Percentiles rank a stretch among this genome's conserved stretches.
These are phyloP conservation scores for Heterochromis multidens DNA, from an alignment of 2,113 vertebrate species.

Conservation along the genomic window DNA sequence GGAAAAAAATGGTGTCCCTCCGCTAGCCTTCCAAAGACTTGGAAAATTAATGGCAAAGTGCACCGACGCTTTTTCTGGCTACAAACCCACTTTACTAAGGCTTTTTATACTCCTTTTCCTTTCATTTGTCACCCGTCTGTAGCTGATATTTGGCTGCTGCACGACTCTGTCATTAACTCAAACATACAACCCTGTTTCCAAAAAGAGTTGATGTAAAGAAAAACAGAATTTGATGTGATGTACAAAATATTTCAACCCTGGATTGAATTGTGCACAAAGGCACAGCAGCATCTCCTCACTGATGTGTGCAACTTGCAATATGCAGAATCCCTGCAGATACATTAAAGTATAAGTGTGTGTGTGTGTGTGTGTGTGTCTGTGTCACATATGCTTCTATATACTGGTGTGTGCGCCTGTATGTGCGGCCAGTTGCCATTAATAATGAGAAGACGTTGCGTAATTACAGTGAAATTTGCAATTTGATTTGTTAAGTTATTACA, in stretches of 20 bases:
- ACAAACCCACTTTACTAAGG: background rate
- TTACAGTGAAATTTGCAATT: slow-evolving; percentile 11
- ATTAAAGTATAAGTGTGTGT: background rate
- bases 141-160: background rate
- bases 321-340: background rate
- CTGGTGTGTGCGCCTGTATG: background rate
- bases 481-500: slow-evolving; percentile 22
- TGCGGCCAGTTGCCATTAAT: background rate
- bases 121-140: background rate
- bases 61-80: background rate
- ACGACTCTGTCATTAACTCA: background rate
- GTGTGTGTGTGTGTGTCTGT: background rate
- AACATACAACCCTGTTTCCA: background rate
- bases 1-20: background rate
- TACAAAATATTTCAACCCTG: background rate
- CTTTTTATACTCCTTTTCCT: too few relatives aligned
- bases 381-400: background rate
- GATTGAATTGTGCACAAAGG: background rate
- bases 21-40: background rate
- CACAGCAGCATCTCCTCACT: background rate
- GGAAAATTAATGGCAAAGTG: background rate
- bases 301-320: background rate
- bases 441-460: background rate
- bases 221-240: background rate
- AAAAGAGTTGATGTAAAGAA: background rate